Evolutionary conservation across 2,888 invertebrate species (phyloP).

Genomic region (Drosophila trichaetosa): DNA sequence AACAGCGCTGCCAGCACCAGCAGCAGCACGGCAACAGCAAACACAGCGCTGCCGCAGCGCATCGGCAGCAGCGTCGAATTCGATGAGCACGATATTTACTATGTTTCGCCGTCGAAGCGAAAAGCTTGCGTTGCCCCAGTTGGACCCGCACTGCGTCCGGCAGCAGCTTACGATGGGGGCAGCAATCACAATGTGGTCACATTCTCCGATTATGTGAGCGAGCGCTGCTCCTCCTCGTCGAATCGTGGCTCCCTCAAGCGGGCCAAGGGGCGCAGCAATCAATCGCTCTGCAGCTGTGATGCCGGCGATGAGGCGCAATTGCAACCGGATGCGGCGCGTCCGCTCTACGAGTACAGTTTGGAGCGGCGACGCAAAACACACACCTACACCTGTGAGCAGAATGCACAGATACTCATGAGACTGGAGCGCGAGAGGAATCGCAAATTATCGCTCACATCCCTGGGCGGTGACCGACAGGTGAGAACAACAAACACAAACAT

Average conservation of each 20-base stretch:
- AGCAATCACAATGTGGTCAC: constrained; percentile 78
- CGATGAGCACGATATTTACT: constrained; percentile 84
- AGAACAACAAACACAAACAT: constrained; percentile 5
- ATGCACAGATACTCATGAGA: constrained; percentile 85
- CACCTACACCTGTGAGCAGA: constrained; percentile 86
- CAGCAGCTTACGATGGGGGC: constrained; percentile 58
- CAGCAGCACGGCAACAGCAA: constrained; percentile 77
- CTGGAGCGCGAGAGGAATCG: constrained; percentile 84
- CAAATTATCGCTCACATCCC: constrained; percentile 77
- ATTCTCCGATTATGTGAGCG: constrained; percentile 82
- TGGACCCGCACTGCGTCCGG: constrained; percentile 67
- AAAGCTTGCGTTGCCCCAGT: constrained; percentile 75
- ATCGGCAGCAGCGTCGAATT: constrained; percentile 65
- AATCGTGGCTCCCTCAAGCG: constrained; percentile 83
- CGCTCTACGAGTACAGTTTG: constrained; percentile 85
- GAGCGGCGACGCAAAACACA: constrained; percentile 85
- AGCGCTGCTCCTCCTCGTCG: constrained; percentile 55
- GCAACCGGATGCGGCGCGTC: constrained; percentile 83
- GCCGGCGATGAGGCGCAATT: constrained; percentile 84
- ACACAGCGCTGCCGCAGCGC: constrained; percentile 66
- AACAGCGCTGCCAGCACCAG: constrained; percentile 76
- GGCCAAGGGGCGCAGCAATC: constrained; percentile 84
- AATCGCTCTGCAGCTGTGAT: constrained; percentile 85
- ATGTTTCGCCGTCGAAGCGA: constrained; percentile 84
- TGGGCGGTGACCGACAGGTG: constrained; percentile 31